Evolutionary conservation across 2,888 invertebrate species (phyloP), one percentile per base, ranked within the genome.

Genomic region (Peribatodes rhomboidaria): DNA sequence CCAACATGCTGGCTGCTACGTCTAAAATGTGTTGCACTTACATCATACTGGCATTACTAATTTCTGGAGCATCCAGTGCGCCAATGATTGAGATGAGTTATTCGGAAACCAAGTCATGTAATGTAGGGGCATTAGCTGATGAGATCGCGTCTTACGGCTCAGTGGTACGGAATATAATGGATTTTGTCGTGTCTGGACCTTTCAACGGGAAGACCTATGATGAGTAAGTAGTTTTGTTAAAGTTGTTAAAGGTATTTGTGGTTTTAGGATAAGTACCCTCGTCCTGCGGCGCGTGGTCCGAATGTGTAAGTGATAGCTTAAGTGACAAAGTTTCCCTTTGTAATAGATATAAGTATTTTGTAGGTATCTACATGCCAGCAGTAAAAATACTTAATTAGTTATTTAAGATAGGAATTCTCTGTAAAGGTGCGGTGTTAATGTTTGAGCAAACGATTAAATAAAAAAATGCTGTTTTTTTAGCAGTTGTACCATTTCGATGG

Each of bases 91-190:
- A 50, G 7, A 60, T 39, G n/a, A 59, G 33, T 39, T 68, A 69
- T 65, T 69, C 69, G 39, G 56, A 63, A 53, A 10, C 55, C 10
- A 80, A 77, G 11, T 69, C 69, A 6, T 87, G 87, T 76, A 75
- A 83, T 73, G 68, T 86, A 39, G 81, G 63, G n/a, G 66, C 66
- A 8, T 75, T 89, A 47, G 81, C 80, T 0, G 76, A 90, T 1
- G 96, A 96, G 89, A 96, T 96, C 68, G 89, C 90, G 31, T 90
- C 94, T 16, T 95, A 95, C 77, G 84, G 92, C 42, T 78, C 85
- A 1, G 81, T 90, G 10, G 94, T 95, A 0, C 78, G 89, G 59
- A 81, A 82, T 72, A 95, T 96, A 74, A 83, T 95, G 53, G 84
- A 94, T 53, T 90, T 90, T 54, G 63, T 64, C 20, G 85, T 90